Percentiles rank a stretch among this genome's conserved stretches.
Conservation (phyloP, 1,140 invertebrate species). For the Listronotus oregonensis region DNA sequence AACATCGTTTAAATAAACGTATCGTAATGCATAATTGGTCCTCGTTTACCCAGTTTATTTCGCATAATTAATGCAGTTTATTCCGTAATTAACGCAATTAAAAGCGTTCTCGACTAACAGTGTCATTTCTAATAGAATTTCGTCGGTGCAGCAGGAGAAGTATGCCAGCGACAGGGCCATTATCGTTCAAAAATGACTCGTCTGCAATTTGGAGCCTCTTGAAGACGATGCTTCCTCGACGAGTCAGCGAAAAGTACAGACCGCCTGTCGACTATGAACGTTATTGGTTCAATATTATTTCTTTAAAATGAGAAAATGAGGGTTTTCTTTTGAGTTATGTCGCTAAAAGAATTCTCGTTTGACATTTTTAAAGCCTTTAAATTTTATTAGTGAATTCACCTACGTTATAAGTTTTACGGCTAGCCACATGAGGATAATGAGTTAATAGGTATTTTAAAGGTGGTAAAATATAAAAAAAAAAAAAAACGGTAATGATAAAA, state of each 20-base stretch:
- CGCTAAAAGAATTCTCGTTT: background rate
- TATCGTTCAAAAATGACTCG: conserved; percentile 21
- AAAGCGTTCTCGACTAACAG: background rate
- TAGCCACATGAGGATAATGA: too few relatives aligned
- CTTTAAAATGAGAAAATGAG: conserved; percentile 30
- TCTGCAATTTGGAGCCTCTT: conserved; percentile 21
- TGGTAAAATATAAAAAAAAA: too few relatives aligned
- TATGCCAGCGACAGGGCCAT: conserved; percentile 18
- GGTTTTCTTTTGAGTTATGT: conserved; percentile 24
- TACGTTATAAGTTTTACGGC: too few relatives aligned
- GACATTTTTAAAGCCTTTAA: conserved; percentile 8
- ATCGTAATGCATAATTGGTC: background rate
- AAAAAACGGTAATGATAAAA: too few relatives aligned
- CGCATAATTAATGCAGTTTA: conserved; percentile 14
- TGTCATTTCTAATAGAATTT: conserved; percentile 26
- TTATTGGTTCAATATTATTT: conserved; percentile 35
- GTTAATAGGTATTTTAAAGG: too few relatives aligned
- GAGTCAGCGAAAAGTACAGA: conserved; percentile 30
- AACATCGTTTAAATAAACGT: too few relatives aligned
- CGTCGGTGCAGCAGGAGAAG: background rate
- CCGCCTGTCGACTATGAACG: conserved; percentile 24
- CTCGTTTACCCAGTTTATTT: conserved; percentile 3
- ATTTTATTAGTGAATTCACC: too few relatives aligned
- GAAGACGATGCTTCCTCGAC: conserved; percentile 20
- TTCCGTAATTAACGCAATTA: conserved; percentile 7